Percentiles rank a stretch among this genome's conserved stretches.
These are phyloP conservation scores for Thermophis baileyi DNA, from an alignment of 2,113 vertebrate species.

Conservation along the genomic window DNA sequence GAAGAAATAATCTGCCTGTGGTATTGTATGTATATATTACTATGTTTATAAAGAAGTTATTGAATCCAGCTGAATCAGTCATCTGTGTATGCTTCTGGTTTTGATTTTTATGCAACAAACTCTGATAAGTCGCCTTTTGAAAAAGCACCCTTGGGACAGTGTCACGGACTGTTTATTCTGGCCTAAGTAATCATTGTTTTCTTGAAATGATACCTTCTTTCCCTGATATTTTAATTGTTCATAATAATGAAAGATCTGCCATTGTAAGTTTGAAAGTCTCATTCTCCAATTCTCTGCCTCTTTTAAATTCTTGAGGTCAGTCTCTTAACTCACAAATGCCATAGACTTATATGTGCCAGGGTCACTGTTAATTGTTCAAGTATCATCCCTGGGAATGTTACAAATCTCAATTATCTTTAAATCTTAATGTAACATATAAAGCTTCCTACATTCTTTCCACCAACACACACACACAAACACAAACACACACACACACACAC, in stretches of 20 bases:
- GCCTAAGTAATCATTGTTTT: not conserved
- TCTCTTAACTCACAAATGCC: not conserved
- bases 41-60: too few species aligned
- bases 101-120: too few species aligned
- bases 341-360: not conserved
- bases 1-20: too few species aligned
- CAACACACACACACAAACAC: too few species aligned
- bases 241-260: not conserved
- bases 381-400: too few species aligned
- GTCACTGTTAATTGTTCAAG: not conserved
- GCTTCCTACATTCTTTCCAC: too few species aligned
- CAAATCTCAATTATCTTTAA: too few species aligned
- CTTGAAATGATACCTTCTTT: not conserved
- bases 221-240: not conserved
- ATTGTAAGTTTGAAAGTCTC: not conserved
- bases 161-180: not conserved
- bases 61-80: too few species aligned
- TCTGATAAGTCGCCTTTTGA: not conserved
- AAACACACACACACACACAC: too few species aligned
- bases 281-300: not conserved
- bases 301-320: not conserved
- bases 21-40: too few species aligned
- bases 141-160: not conserved
- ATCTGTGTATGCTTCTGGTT: too few species aligned
- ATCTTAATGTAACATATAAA: too few species aligned